Conservation (phyloP, 1,140 invertebrate species). For the Diprion similis region DNA sequence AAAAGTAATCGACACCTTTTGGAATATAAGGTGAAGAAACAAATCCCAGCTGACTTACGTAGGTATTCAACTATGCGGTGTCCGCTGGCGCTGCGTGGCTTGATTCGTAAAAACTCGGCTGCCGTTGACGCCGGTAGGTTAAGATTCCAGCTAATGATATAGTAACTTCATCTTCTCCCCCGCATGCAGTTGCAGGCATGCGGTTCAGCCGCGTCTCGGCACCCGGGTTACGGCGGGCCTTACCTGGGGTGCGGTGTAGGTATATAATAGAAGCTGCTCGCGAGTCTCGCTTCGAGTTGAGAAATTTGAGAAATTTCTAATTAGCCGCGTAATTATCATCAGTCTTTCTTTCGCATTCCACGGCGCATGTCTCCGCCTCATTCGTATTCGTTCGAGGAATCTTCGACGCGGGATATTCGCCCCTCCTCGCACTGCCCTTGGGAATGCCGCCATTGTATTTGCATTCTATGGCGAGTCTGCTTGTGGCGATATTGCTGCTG, state of each 20-base stretch:
- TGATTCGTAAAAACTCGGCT: neutral
- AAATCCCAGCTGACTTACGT: no score
- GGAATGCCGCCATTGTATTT: slow-evolving; percentile 4
- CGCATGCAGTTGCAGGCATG: neutral
- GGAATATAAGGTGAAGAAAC: no score
- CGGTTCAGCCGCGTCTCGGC: neutral
- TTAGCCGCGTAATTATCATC: slow-evolving; percentile 25
- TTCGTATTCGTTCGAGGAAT: neutral
- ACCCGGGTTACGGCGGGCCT: neutral
- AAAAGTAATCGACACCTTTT: no score
- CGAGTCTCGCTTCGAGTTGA: neutral
- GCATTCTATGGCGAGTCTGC: neutral
- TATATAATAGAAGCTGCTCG: neutral
- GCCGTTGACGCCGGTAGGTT: slow-evolving; percentile 10
- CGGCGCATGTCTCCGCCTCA: neutral
- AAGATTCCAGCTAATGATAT: slow-evolving; percentile 19
- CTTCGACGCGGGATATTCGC: neutral
- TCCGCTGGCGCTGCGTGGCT: no score
- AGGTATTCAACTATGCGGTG: no score
- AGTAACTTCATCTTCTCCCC: neutral
- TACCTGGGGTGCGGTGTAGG: neutral
- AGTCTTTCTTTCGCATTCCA: slow-evolving; percentile 27
- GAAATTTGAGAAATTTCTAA: slow-evolving; percentile 26
- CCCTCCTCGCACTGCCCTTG: neutral
- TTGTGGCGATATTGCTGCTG: neutral